Conservation (phyloP, 2,888 invertebrate genomes). For the Lottia gigantea region DNA sequence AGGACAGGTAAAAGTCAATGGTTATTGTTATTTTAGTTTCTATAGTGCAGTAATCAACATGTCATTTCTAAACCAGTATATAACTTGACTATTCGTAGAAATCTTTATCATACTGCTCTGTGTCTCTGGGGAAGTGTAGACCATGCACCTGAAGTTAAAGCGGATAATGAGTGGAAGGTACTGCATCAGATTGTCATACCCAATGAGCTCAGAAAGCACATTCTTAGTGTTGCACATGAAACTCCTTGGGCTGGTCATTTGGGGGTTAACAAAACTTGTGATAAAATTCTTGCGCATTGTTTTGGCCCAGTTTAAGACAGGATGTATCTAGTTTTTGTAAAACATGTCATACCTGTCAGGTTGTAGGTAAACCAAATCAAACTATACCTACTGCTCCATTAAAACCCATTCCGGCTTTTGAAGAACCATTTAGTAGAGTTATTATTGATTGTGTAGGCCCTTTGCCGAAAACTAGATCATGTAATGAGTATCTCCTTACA, state of each 20-base stretch:
- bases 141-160: conserved; percentile 10
- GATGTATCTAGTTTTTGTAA: conserved; percentile 25
- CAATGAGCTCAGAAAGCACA: conserved; percentile 14
- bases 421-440: conserved; percentile 29
- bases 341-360: conserved; percentile 27
- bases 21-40: no score
- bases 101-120: background rate
- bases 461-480: conserved; percentile 24
- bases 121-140: conserved; percentile 30
- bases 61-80: background rate
- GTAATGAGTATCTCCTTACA: conserved; percentile 32
- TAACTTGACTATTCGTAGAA: background rate
- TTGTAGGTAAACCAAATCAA: conserved; percentile 28
- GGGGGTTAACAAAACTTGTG: conserved; percentile 28
- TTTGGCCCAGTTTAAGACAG: conserved; percentile 23
- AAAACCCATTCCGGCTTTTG: conserved; percentile 23
- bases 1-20: no score
- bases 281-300: conserved; percentile 24
- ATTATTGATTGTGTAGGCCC: conserved; percentile 36
- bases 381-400: conserved; percentile 23
- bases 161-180: conserved; percentile 17
- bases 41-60: no score
- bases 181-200: conserved; percentile 23
- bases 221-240: conserved; percentile 29
- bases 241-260: conserved; percentile 26